phyloP scores from a whole-genome alignment of 2,888 invertebrate genomes.

The Chrysolina americana region DNA sequence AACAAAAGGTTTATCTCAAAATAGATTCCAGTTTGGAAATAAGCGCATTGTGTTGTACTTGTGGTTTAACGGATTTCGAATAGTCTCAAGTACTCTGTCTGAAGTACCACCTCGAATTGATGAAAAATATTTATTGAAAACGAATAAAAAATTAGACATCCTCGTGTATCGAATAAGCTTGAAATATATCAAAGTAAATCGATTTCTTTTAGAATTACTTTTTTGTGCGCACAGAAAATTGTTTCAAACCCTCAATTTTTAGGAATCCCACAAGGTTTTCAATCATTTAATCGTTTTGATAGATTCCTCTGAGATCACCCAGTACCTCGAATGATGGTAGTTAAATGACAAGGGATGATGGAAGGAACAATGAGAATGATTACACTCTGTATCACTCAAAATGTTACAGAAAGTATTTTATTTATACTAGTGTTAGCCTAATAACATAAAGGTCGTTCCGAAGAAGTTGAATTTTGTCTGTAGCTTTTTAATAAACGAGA shows the following conservation, averaged over 20 bases:
- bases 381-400: too few species aligned
- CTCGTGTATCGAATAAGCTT: slow-evolving; percentile 43
- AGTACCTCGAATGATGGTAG: too few species aligned
- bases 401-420: too few species aligned
- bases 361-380: too few species aligned
- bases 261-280: neutral
- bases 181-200: slow-evolving; percentile 35
- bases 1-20: neutral
- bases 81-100: slow-evolving; percentile 24
- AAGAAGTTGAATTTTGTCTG: too few species aligned
- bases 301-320: too few species aligned
- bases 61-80: slow-evolving; percentile 37
- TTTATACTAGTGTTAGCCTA: too few species aligned
- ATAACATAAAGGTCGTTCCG: too few species aligned
- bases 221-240: neutral
- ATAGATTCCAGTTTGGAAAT: neutral
- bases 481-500: too few species aligned
- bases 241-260: neutral
- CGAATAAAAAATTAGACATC: slow-evolving; percentile 34
- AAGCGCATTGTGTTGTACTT: slow-evolving; percentile 12
- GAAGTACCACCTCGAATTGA: slow-evolving; percentile 31
- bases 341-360: too few species aligned
- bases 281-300: too few species aligned
- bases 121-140: slow-evolving; percentile 31
- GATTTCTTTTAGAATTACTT: slow-evolving; percentile 31